Evolutionary conservation across 2,888 invertebrate genomes (phyloP).

Genomic region (Danaus chrysippus): DNA sequence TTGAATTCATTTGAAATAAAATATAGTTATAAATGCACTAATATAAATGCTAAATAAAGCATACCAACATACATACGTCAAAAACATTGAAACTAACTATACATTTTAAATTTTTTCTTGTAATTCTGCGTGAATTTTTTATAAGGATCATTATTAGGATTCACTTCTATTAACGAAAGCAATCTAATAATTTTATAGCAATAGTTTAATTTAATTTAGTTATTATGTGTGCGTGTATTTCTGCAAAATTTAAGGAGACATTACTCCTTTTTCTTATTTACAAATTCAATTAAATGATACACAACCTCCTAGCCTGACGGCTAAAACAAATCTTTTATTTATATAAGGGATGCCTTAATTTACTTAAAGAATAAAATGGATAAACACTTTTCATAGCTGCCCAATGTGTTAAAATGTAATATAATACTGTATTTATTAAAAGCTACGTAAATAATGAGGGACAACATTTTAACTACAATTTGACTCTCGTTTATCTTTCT

Average conservation of each 20-base stretch:
- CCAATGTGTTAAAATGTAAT: background rate
- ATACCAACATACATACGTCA: slow-evolving; percentile 10
- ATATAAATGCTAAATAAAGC: slow-evolving; percentile 27
- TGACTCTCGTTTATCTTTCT: no score
- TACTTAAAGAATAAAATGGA: slow-evolving; percentile 33
- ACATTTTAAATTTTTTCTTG: background rate
- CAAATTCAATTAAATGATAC: slow-evolving; percentile 42
- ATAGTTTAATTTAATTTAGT: background rate
- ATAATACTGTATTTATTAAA: no score
- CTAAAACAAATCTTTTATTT: slow-evolving; percentile 35
- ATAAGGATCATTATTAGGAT: background rate
- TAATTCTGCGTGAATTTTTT: background rate
- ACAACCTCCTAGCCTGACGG: slow-evolving; percentile 45
- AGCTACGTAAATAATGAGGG: no score
- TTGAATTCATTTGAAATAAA: background rate
- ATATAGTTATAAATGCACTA: slow-evolving; percentile 15
- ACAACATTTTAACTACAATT: no score
- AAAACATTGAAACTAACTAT: background rate
- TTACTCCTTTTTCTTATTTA: slow-evolving; percentile 37
- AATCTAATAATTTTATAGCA: background rate
- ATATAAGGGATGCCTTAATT: slow-evolving; percentile 42
- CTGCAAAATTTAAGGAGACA: slow-evolving; percentile 16
- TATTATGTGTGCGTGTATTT: slow-evolving; percentile 3
- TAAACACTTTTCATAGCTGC: background rate
- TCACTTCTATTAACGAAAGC: background rate